Conservation (phyloP, 1,140 invertebrate genomes). For the Aphelenchoides fujianensis region DNA sequence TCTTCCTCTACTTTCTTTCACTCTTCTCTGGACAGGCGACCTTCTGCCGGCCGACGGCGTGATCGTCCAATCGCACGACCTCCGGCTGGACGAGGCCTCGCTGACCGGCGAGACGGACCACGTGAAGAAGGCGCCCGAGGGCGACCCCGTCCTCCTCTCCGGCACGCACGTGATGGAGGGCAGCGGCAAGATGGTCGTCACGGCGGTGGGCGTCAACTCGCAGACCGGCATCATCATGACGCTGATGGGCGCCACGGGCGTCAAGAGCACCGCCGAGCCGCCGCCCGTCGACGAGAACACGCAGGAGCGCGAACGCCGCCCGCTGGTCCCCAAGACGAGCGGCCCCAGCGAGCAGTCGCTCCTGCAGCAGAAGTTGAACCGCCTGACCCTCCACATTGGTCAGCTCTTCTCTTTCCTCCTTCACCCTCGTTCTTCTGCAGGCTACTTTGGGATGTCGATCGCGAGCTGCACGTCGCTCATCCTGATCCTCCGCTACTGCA, state of each 20-base stretch:
- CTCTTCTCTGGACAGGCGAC: constrained; percentile 44
- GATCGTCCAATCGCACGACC: constrained; percentile 21
- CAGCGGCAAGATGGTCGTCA: constrained; percentile 30
- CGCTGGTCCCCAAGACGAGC: background rate
- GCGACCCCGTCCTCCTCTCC: constrained; percentile 21
- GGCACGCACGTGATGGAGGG: constrained; percentile 42
- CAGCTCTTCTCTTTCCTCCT: constrained; percentile 6
- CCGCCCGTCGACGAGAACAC: background rate
- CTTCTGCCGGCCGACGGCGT: constrained; percentile 28
- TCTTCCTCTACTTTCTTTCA: background rate
- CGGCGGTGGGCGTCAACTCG: constrained; percentile 41
- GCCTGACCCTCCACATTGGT: constrained; percentile 30
- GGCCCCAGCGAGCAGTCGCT: constrained; percentile 24
- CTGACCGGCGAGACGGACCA: constrained; percentile 29
- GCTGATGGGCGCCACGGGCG: constrained; percentile 15
- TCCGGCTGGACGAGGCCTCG: constrained; percentile 26
- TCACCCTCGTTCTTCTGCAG: constrained; percentile 14
- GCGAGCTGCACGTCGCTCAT: constrained; percentile 25
- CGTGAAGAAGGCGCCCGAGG: constrained; percentile 17
- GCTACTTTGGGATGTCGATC: constrained; percentile 5
- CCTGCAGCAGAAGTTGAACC: constrained; percentile 27
- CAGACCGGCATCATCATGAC: constrained; percentile 40
- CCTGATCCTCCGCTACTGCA: constrained; percentile 36
- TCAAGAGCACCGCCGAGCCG: background rate
- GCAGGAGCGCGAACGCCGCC: background rate